Percentiles rank a stretch among this genome's conserved stretches.
phyloP scores from a whole-genome alignment of 2,797 vertebrate genomes.

The Anomalospiza imberbis region DNA sequence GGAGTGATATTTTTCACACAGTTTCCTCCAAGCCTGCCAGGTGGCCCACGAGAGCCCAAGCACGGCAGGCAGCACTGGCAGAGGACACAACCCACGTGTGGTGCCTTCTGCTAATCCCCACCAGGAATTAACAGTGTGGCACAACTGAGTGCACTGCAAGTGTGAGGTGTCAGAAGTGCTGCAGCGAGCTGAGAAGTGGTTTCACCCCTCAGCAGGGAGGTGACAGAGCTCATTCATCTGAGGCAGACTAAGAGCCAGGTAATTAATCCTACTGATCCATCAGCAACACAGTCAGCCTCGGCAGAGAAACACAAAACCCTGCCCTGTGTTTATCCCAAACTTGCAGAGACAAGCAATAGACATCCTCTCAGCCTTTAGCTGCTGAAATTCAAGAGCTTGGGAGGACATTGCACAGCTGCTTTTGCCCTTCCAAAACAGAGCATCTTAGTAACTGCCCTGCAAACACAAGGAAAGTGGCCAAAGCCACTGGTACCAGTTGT shows the following conservation, averaged over 20 bases:
- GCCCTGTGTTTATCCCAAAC: neutral
- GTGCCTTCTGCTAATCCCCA: neutral
- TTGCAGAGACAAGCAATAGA: fast-evolving
- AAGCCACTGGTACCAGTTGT: neutral
- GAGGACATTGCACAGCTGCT: neutral
- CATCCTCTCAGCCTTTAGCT: neutral
- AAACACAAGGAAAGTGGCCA: neutral
- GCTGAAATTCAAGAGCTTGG: neutral
- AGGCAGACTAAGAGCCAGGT: neutral
- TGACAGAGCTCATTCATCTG: neutral
- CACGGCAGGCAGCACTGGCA: neutral
- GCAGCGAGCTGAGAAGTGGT: neutral
- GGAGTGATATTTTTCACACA: neutral
- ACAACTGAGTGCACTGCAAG: neutral
- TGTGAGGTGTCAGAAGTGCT: fast-evolving
- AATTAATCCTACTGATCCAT: neutral
- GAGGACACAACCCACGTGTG: fast-evolving
- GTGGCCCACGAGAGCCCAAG: neutral
- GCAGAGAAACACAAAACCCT: neutral
- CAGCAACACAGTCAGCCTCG: neutral
- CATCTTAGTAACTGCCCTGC: neutral
- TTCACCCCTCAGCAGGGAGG: neutral
- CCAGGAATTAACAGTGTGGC: neutral
- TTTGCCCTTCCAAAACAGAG: neutral
- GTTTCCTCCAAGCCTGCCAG: neutral